Evolutionary conservation across 2,113 vertebrate genomes (phyloP).

Genomic region (Sula dactylatra): DNA sequence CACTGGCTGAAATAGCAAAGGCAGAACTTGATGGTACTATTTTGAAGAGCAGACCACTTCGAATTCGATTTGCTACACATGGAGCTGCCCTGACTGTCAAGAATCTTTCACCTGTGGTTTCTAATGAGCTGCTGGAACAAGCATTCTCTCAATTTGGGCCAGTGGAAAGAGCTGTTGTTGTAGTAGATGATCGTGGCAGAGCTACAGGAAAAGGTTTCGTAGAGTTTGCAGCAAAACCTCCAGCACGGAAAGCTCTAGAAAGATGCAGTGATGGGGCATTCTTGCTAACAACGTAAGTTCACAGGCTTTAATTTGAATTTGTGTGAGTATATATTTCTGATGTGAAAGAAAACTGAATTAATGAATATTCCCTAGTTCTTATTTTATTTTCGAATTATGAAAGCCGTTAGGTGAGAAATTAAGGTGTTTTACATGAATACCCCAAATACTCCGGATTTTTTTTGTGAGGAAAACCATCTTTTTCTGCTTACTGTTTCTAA

Average conservation of each 20-base stretch:
- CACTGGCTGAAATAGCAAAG: slow-evolving; percentile 95
- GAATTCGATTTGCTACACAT: slow-evolving; percentile 92
- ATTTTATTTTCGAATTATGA: neutral
- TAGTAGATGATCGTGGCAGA: slow-evolving; percentile 93
- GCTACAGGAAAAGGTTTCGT: slow-evolving; percentile 92
- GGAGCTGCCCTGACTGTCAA: slow-evolving; percentile 90
- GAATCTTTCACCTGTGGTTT: slow-evolving; percentile 92
- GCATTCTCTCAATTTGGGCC: slow-evolving; percentile 94
- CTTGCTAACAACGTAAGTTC: slow-evolving; percentile 92
- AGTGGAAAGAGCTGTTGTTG: slow-evolving; percentile 91
- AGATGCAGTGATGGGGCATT: slow-evolving; percentile 92
- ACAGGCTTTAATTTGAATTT: neutral
- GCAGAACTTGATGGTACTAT: slow-evolving; percentile 92
- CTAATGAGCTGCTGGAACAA: slow-evolving; percentile 96
- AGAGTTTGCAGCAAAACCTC: slow-evolving; percentile 92
- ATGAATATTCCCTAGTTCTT: neutral
- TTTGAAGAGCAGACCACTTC: slow-evolving; percentile 88
- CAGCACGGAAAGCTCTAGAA: slow-evolving; percentile 93
- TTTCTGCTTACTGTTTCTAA: neutral
- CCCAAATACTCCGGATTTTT: neutral
- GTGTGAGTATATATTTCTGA: neutral
- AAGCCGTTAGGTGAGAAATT: neutral
- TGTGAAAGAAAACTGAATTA: neutral
- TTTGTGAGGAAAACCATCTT: neutral
- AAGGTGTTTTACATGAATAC: neutral